Percentiles rank a stretch among this genome's conserved stretches.
Conservation (phyloP, 2,113 vertebrate genomes). For the Sitta europaea region DNA sequence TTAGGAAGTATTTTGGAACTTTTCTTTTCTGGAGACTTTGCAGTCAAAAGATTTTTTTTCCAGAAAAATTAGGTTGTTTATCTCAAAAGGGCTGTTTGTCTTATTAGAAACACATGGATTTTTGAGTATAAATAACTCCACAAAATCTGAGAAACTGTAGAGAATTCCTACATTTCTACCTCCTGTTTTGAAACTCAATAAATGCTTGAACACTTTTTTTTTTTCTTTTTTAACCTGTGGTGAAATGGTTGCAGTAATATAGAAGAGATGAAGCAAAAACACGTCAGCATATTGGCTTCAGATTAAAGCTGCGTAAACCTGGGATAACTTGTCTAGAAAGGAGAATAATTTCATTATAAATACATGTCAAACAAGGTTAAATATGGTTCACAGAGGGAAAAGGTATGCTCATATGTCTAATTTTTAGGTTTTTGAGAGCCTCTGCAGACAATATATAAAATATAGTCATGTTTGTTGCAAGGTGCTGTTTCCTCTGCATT, state of each 20-base stretch:
- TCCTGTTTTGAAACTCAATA: background rate
- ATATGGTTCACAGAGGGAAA: background rate
- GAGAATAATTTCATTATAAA: background rate
- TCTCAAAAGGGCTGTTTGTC: background rate
- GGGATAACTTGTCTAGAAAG: background rate
- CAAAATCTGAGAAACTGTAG: background rate
- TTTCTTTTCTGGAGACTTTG: background rate
- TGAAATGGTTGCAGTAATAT: background rate
- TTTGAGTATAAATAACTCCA: background rate
- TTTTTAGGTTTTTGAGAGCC: background rate
- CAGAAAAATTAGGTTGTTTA: background rate
- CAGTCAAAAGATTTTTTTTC: background rate
- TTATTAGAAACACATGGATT: background rate
- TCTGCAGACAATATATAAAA: background rate
- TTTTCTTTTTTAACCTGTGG: background rate
- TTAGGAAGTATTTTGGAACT: background rate
- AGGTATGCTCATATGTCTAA: background rate
- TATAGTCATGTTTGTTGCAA: background rate
- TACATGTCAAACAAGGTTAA: background rate
- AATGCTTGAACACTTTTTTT: background rate
- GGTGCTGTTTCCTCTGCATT: background rate
- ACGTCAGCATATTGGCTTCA: constrained; percentile 3
- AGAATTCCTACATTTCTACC: background rate
- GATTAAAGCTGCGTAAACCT: background rate
- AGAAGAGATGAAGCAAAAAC: background rate